These are phyloP conservation scores for Schizopygopsis malacanthus DNA, from an alignment of 2,797 vertebrate species.

Conservation along the genomic window DNA sequence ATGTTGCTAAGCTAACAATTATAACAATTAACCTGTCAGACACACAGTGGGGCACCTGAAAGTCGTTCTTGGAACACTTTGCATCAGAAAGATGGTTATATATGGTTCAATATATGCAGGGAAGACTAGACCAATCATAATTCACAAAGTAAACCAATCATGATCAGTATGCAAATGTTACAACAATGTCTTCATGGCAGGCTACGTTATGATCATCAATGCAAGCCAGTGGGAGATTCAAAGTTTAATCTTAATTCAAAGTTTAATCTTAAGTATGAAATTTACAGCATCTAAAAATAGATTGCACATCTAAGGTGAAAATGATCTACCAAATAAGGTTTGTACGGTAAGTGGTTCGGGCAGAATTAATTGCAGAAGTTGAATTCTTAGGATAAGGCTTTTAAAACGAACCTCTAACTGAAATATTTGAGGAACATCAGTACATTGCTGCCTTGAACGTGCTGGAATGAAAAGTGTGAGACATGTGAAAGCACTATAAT, in stretches of 20 bases:
- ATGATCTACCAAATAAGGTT: background rate
- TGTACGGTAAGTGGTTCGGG: background rate
- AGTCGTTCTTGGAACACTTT: background rate
- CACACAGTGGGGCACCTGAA: background rate
- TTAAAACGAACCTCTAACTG: background rate
- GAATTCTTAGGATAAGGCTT: background rate
- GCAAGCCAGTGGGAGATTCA: background rate
- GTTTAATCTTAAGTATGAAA: background rate
- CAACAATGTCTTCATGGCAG: background rate
- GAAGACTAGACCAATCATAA: background rate
- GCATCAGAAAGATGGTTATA: constrained; percentile 1
- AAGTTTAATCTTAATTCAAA: background rate
- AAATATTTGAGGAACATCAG: background rate
- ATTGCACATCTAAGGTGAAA: background rate
- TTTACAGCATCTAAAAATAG: background rate
- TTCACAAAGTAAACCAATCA: background rate
- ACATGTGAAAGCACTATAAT: background rate
- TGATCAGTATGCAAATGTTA: background rate
- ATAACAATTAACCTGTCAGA: constrained; percentile 29
- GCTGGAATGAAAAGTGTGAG: background rate
- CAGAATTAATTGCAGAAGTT: constrained; percentile 9
- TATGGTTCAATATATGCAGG: background rate
- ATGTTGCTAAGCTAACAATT: constrained; percentile 36
- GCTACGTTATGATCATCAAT: background rate
- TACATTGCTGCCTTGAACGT: background rate